Evolutionary conservation across 2,888 invertebrate species (phyloP).

Genomic region (Saturnia pavonia): DNA sequence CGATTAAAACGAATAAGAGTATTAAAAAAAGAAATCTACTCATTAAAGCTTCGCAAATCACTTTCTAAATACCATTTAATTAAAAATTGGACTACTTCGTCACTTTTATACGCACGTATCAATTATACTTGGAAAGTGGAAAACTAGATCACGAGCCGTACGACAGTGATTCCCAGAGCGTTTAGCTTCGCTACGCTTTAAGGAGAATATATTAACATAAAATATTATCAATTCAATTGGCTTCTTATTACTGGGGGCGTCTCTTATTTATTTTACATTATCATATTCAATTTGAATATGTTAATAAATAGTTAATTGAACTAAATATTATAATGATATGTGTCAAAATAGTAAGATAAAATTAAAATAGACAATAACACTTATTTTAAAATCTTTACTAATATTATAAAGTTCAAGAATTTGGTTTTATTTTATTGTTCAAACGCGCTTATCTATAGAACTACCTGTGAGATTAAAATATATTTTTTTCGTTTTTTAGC

Average conservation of each 20-base stretch:
- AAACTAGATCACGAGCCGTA: slow-evolving; percentile 38
- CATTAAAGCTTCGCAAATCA: neutral
- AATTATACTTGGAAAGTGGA: slow-evolving; percentile 57
- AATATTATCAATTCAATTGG: neutral
- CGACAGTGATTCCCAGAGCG: slow-evolving; percentile 35
- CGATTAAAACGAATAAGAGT: no score
- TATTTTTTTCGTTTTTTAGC: no score
- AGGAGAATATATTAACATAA: neutral
- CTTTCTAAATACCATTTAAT: neutral
- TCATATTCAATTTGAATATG: neutral
- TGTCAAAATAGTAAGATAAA: no score
- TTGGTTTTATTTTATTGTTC: no score
- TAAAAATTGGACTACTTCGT: slow-evolving; percentile 23
- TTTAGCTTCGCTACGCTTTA: slow-evolving; percentile 27
- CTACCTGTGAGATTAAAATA: no score
- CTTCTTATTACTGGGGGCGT: neutral
- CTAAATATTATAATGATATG: neutral
- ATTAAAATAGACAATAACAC: no score
- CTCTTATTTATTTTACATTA: neutral
- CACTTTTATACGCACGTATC: slow-evolving; percentile 43
- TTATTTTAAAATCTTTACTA: no score
- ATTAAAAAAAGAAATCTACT: neutral
- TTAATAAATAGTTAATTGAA: neutral
- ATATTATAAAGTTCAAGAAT: no score
- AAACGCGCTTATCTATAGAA: no score